Percentiles rank a stretch among this genome's conserved stretches.
These are phyloP conservation scores for Diorhabda elongata DNA, from an alignment of 1,140 invertebrate genomes.

Conservation along the genomic window DNA sequence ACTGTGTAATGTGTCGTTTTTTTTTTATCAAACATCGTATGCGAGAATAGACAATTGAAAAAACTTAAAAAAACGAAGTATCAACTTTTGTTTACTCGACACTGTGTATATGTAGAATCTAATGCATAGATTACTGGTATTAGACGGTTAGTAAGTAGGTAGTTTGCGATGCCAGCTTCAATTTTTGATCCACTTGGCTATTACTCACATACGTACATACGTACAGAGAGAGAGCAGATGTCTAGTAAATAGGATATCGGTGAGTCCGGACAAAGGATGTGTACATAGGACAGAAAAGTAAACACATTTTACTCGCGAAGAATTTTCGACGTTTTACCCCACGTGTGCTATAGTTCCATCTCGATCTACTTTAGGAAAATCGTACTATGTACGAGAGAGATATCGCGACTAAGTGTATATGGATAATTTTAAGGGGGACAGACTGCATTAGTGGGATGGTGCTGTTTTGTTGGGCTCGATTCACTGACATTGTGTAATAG, in stretches of 20 bases:
- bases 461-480: constrained; percentile 23
- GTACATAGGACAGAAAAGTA: constrained; percentile 46
- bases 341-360: constrained; percentile 8
- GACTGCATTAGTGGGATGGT: constrained; percentile 34
- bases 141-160: too few species aligned
- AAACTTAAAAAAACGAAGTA: too few species aligned
- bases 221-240: constrained; percentile 38
- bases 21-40: too few species aligned
- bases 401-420: constrained; percentile 14
- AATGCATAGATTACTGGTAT: too few species aligned
- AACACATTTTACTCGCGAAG: constrained; percentile 45
- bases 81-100: too few species aligned
- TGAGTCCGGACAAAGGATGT: constrained; percentile 46
- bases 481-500: constrained; percentile 33
- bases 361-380: neutral
- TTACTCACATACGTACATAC: neutral
- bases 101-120: too few species aligned
- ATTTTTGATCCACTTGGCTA: neutral
- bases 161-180: neutral
- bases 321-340: constrained; percentile 26
- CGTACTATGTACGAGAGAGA: neutral
- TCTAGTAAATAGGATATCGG: constrained; percentile 47
- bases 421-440: constrained; percentile 23
- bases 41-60: too few species aligned
- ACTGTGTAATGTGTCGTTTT: too few species aligned